Evolutionary conservation across 2,888 invertebrate genomes (phyloP), one percentile per base, ranked within the genome.

Genomic region (Pardosa pseudoannulata): DNA sequence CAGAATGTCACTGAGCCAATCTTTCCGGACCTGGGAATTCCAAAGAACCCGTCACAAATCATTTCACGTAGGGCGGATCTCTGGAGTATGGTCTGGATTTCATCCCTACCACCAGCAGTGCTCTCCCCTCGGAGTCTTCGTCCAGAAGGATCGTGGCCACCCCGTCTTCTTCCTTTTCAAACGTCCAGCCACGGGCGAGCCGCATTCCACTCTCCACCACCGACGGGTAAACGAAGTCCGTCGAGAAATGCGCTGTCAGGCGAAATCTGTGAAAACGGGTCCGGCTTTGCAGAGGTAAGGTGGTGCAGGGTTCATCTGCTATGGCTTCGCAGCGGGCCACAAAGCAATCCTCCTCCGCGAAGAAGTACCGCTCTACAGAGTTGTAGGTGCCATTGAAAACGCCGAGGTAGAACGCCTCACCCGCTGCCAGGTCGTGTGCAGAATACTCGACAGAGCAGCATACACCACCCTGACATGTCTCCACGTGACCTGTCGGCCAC

Each of bases 391-490:
- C 87, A 13, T 87, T 87, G 56, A 64, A 87, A 1, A 81, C 76
- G 0, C 31, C 72, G 1, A 87, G 23, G 23, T 67, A 80, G 46
- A 36, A 87, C n/a, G n/a, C n/a, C n/a, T n/a, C n/a, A 13, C 65
- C 32, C 6, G 81, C 76, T 2, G 39, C 70, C 19, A 83, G 41
- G 0, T 1, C 7, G 0, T 78, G 39, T 13, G 86, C 64, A 0
- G 64, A 36, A 65, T 89, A 89, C n/a, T n/a, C 5, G 32, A 89
- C 13, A 5, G 70, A 32, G 68, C 89, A 89, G 32, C 89, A 89
- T 23, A 89, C 41, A 0, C 71, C 78, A 27, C 87, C 75, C 28
- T 71, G 64, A 36, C 89, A 89, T n/a, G 68, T 64, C 46, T 75
- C 64, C 3, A 88, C 5, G 11, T 27, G 13, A 11, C 32, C 75